phyloP scores from a whole-genome alignment of 2,113 vertebrate genomes.

The Rhegmatorhina hoffmannsi region DNA sequence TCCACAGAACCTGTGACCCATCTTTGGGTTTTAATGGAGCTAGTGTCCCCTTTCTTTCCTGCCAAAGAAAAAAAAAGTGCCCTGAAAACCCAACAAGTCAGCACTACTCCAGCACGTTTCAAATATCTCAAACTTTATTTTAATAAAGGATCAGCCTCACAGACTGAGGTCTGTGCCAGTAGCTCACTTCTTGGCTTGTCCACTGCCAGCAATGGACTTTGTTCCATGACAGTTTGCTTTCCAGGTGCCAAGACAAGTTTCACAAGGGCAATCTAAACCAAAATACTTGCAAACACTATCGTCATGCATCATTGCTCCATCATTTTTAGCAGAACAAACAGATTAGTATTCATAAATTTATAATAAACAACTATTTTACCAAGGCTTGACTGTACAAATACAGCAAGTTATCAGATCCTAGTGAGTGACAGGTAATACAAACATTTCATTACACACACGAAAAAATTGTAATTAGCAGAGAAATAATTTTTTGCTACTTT shows the following conservation, averaged over 20 bases:
- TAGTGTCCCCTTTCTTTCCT: background rate
- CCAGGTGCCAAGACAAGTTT: slow-evolving; percentile 54
- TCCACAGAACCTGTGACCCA: background rate
- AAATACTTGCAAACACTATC: slow-evolving; percentile 58
- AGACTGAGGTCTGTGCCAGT: slow-evolving; percentile 45
- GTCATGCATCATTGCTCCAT: slow-evolving; percentile 64
- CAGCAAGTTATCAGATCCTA: slow-evolving; percentile 62
- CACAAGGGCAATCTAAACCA: slow-evolving; percentile 48
- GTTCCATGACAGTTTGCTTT: slow-evolving; percentile 59
- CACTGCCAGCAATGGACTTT: slow-evolving; percentile 78
- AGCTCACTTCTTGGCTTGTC: slow-evolving; percentile 47
- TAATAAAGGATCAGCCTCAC: slow-evolving; percentile 68
- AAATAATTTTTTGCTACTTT: slow-evolving; percentile 51
- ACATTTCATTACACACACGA: slow-evolving; percentile 65
- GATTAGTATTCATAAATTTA: slow-evolving; percentile 64
- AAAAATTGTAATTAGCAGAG: slow-evolving; percentile 57
- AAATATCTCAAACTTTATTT: slow-evolving; percentile 81
- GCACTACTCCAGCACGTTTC: slow-evolving; percentile 31
- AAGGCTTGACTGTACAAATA: slow-evolving; percentile 76
- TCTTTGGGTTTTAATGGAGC: background rate
- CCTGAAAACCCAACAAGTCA: slow-evolving; percentile 11
- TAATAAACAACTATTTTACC: slow-evolving; percentile 72
- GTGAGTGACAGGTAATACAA: slow-evolving; percentile 70
- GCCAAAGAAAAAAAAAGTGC: background rate
- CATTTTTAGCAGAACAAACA: slow-evolving; percentile 66